Conservation (phyloP, 92 coral and sea anemone genomes). For the Hydrozoanthus gracilis region DNA sequence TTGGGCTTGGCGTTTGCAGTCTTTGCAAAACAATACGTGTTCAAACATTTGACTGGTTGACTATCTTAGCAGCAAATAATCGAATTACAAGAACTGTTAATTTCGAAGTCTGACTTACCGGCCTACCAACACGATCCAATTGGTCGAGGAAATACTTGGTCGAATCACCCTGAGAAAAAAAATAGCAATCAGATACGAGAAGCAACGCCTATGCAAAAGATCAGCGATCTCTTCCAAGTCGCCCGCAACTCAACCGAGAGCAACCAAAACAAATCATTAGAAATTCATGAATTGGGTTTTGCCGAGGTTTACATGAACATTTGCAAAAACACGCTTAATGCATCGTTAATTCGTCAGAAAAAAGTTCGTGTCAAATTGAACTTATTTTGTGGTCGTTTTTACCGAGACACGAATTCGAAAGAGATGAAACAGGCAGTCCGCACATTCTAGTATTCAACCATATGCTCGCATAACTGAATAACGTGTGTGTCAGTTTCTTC, state of each 20-base stretch:
- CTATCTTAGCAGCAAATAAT: constrained; percentile 55
- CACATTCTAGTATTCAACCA: constrained; percentile 1
- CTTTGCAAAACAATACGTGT: constrained; percentile 34
- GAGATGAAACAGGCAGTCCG: constrained; percentile 23
- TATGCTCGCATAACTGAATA: constrained; percentile 3
- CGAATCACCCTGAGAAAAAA: constrained; percentile 91
- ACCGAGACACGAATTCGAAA: constrained; percentile 34
- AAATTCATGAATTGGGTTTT: constrained; percentile 48
- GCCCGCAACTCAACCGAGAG: constrained; percentile 52
- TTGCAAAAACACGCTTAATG: constrained; percentile 40
- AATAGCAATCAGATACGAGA: constrained; percentile 32
- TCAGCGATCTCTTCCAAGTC: constrained; percentile 22
- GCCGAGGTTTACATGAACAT: constrained; percentile 32
- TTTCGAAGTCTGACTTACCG: constrained; percentile 80
- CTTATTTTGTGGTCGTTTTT: constrained; percentile 20
- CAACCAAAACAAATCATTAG: constrained; percentile 55
- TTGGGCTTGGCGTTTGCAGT: neutral
- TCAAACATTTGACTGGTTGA: constrained; percentile 52
- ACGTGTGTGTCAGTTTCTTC: constrained; percentile 19
- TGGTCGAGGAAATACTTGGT: constrained; percentile 96
- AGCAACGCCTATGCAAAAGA: constrained; percentile 48
- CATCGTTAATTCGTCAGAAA: constrained; percentile 25
- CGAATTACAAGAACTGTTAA: constrained; percentile 55
- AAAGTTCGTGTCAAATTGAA: neutral
- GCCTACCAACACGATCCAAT: constrained; percentile 90